A percentile compares a stretch with the other conserved stretches of the same genome.
Conservation (phyloP, 2,888 invertebrate genomes). For the Ormyrus nitidulus region DNA sequence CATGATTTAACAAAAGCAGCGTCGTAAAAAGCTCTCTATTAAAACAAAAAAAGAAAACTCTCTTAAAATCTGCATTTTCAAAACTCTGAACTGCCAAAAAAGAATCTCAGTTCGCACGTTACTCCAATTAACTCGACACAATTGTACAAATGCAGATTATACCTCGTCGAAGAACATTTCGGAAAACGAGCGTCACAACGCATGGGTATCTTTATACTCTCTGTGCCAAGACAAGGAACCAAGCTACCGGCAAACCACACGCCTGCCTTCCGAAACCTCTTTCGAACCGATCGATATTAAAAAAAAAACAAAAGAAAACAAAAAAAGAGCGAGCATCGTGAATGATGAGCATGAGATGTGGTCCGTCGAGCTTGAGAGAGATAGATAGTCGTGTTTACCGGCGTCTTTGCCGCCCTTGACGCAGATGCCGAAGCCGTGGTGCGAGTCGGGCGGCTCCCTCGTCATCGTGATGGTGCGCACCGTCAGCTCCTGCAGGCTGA, state of each 20-base stretch:
- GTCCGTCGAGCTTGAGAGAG: background rate
- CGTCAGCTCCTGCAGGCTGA: conserved; percentile 84
- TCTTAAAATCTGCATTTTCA: conserved; percentile 4
- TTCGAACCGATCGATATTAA: background rate
- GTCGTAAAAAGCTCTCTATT: conserved; percentile 21
- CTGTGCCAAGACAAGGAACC: background rate
- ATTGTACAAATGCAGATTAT: background rate
- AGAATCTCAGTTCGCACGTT: conserved; percentile 20
- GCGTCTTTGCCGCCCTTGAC: conserved; percentile 94
- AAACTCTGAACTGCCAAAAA: conserved; percentile 16
- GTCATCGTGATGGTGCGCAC: conserved; percentile 92
- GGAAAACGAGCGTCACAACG: conserved; percentile 4
- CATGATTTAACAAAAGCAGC: conserved; percentile 21
- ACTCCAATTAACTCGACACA: background rate
- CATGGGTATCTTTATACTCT: background rate
- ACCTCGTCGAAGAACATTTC: conserved; percentile 29
- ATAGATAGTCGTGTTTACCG: conserved; percentile 77
- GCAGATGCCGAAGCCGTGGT: conserved; percentile 92
- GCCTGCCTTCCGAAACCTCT: conserved; percentile 20
- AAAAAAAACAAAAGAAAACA: no score
- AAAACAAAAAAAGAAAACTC: background rate
- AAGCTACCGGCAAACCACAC: background rate
- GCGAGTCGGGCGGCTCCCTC: conserved; percentile 86
- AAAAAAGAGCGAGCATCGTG: background rate
- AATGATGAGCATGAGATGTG: background rate